Evolutionary conservation across 2,888 invertebrate species (phyloP), one percentile per base, ranked within the genome.

Genomic region (Fissipunctia ypsillon): DNA sequence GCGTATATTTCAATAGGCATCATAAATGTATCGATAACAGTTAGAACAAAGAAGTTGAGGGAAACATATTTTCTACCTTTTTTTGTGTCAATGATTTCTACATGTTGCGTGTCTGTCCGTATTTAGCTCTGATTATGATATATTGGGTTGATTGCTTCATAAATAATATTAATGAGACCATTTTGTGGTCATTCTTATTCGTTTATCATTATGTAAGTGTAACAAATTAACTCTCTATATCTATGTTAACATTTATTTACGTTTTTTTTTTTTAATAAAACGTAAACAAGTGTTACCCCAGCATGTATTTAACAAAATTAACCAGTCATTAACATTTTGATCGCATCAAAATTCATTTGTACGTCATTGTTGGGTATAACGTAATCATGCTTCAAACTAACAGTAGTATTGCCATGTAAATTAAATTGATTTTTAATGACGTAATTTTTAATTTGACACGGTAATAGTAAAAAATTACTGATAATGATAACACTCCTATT

Each of bases 351-450:
- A 84, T 79, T 86, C 78, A 84, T 87, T 69, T 65, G 61, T 79
- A 71, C 77, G 69, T 78, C 81, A 80, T 80, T 78, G 69, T 80
- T 84, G 84, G 81, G 81, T 83, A 78, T 69, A 81, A 81, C 66
- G 22, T 73, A 70, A 78, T 87, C 85, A 87, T 87, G 88, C 88
- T 88, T 90, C 54, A 69, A 54, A 86, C 82, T 90, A 89, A 89
- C 82, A 76, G 52, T 69, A 76, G 84, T 61, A 69, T 76, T 80
- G 80, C 69, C 56, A 67, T 81, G 60, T 70, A 67, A 69, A 69
- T 65, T 59, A 59, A 83, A 81, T 69, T 79, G 22, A 61, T 57
- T 50, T 67, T 63, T 41, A 48, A 31, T 56, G 52, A 60, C 25
- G 28, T 45, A 52, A 54, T 74, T 76, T 60, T 60, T 43, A 28